phyloP scores from a whole-genome alignment of 2,888 invertebrate genomes.

The Nephrotoma appendiculata region DNA sequence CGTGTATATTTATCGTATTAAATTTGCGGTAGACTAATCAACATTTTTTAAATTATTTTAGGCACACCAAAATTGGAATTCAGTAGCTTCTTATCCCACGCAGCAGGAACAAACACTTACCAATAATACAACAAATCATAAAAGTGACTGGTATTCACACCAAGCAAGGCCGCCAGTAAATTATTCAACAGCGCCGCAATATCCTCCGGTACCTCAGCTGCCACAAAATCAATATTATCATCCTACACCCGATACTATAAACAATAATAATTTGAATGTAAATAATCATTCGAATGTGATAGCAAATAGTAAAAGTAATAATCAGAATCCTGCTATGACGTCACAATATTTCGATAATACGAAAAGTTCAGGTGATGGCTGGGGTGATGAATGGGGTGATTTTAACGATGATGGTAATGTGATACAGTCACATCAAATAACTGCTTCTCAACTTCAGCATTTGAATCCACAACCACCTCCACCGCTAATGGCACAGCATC shows the following conservation, averaged over 20 bases:
- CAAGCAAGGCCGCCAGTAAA: background rate
- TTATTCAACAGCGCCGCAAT: background rate
- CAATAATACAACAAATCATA: background rate
- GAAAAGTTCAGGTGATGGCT: background rate
- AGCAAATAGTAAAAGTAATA: background rate
- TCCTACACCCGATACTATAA: background rate
- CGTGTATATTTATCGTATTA: background rate
- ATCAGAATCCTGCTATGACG: slow-evolving; percentile 7
- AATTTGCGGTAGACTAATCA: background rate
- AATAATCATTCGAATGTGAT: background rate
- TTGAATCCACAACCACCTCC: background rate
- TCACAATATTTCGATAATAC: slow-evolving; percentile 8
- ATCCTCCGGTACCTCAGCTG: background rate
- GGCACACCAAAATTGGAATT: background rate
- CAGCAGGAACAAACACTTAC: background rate
- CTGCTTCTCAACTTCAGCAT: background rate
- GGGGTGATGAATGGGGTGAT: slow-evolving; percentile 10
- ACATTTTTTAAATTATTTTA: background rate
- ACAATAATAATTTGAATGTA: background rate
- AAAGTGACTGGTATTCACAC: background rate
- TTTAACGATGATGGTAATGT: slow-evolving; percentile 8
- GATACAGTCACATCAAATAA: slow-evolving; percentile 1
- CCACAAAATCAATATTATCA: background rate
- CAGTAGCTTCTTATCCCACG: background rate
- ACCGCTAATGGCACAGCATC: background rate